Evolutionary conservation across 2,888 invertebrate species (phyloP).

Genomic region (Cynaeus angustus): DNA sequence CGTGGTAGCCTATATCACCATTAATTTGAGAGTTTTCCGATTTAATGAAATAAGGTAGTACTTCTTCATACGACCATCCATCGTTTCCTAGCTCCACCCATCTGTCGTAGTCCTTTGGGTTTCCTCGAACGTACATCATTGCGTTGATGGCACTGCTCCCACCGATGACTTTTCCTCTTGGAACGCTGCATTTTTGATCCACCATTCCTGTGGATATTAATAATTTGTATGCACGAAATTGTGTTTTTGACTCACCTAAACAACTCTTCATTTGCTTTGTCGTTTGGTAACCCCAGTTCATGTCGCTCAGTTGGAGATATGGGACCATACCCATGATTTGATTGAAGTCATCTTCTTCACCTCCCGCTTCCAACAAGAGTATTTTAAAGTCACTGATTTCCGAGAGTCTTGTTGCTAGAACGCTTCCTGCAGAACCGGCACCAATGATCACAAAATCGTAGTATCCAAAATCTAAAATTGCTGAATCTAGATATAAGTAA

Average conservation of each 20-base stretch:
- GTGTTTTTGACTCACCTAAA: slow-evolving; percentile 51
- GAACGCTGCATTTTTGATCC: slow-evolving; percentile 43
- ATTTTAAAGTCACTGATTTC: slow-evolving; percentile 54
- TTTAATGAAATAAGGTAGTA: slow-evolving; percentile 88
- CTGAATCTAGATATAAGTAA: background rate
- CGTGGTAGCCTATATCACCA: slow-evolving; percentile 47
- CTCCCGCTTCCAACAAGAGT: slow-evolving; percentile 57
- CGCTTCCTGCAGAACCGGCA: slow-evolving; percentile 53
- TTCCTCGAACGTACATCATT: slow-evolving; percentile 72
- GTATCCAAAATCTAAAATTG: slow-evolving; percentile 48
- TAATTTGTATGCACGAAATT: background rate
- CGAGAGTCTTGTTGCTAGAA: slow-evolving; percentile 54
- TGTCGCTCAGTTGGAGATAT: slow-evolving; percentile 43
- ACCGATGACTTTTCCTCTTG: slow-evolving; percentile 53
- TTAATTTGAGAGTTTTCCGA: slow-evolving; percentile 80
- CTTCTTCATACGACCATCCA: slow-evolving; percentile 89
- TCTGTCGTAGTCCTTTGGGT: slow-evolving; percentile 83
- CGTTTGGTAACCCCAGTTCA: slow-evolving; percentile 57
- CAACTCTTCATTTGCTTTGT: slow-evolving; percentile 54
- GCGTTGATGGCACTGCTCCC: slow-evolving; percentile 43
- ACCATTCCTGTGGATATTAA: slow-evolving; percentile 47
- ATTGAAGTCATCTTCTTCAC: slow-evolving; percentile 50
- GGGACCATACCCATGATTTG: slow-evolving; percentile 51
- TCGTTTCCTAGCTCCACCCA: slow-evolving; percentile 86
- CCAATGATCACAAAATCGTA: slow-evolving; percentile 58